A percentile compares a stretch with the other conserved stretches of the same genome.
These are phyloP conservation scores for Meleagris gallopavo DNA, from an alignment of 2,113 vertebrate genomes.

Conservation along the genomic window DNA sequence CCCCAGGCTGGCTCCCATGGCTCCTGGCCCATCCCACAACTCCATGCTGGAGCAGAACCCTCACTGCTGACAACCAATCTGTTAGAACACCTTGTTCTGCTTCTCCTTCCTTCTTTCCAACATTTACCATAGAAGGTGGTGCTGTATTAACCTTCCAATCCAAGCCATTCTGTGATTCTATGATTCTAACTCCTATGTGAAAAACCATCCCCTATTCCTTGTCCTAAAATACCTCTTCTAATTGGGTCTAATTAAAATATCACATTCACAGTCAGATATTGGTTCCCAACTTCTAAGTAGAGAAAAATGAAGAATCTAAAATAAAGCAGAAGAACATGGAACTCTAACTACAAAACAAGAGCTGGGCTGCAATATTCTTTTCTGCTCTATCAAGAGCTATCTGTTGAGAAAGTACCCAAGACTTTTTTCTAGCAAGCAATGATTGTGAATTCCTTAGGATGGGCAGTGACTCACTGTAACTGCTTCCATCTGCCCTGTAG, in stretches of 20 bases:
- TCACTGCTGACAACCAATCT: neutral
- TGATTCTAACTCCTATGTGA: neutral
- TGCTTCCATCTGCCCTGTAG: neutral
- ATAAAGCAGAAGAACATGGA: neutral
- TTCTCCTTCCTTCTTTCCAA: neutral
- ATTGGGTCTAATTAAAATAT: neutral
- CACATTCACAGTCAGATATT: neutral
- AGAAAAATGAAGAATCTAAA: neutral
- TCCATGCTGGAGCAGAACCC: neutral
- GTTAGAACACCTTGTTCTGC: neutral
- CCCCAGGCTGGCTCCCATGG: neutral
- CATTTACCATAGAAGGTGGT: neutral
- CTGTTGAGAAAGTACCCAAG: neutral
- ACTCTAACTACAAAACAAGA: neutral
- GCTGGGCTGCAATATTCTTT: too few species aligned
- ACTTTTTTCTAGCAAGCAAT: neutral
- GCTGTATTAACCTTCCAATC: neutral
- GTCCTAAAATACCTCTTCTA: neutral
- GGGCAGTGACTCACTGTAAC: constrained; percentile 8
- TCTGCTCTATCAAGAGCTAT: too few species aligned
- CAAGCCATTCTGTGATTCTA: too few species aligned
- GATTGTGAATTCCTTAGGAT: neutral
- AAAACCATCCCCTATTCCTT: neutral
- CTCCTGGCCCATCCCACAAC: neutral
- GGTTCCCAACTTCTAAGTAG: neutral